Base-by-base conservation (phyloP, 2,797 vertebrate species). In the Macropus fuliginosus region DNA sequence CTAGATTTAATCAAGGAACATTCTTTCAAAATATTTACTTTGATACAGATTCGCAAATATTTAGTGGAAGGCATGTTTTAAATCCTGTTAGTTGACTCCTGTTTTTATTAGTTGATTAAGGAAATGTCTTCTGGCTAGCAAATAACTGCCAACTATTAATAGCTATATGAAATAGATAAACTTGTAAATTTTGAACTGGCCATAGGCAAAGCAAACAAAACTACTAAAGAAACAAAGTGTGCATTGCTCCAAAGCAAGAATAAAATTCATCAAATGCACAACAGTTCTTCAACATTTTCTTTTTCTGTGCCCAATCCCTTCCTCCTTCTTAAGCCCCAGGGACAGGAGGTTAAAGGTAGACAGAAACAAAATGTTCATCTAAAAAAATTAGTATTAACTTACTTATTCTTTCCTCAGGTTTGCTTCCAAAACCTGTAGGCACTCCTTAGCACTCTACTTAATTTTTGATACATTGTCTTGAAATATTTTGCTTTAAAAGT, bases 401-500 rank as follows among this genome's bases (percentile, higher is more conserved):
- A 1, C 4, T 54, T 74, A 91, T 92, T 90, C 5, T 54, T 59
- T 91, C 57, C 87, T 24, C 54, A 5, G 21, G 9, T 55, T 54
- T 89, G 10, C 1, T 11, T 91, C 16, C 62, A 89, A 89, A 95
- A 74, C 1, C 31, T 90, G 29, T 56, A 2, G 93, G 16, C 5
- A 34, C 27, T 29, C 31, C 8, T 55, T 91, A 56, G 54, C 18
- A 57, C 8, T 54, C n/a, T 89, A 55, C 54, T 18, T 56, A 29
- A 92, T 90, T 54, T 94, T 92, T 94, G n/a, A 66, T 12, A 81
- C 24, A 81, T 24, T 11, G 9, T 81, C 21, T 81, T 81, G 40
- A 81, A 81, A 81, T 94, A 92, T 55, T 29, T 31, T 46, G 91
- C 1, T 96, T 91, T 96, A 92, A 90, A 31, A 93, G 59, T 89